phyloP scores from a whole-genome alignment of 2,888 invertebrate genomes.

The Drosophila mimetica region DNA sequence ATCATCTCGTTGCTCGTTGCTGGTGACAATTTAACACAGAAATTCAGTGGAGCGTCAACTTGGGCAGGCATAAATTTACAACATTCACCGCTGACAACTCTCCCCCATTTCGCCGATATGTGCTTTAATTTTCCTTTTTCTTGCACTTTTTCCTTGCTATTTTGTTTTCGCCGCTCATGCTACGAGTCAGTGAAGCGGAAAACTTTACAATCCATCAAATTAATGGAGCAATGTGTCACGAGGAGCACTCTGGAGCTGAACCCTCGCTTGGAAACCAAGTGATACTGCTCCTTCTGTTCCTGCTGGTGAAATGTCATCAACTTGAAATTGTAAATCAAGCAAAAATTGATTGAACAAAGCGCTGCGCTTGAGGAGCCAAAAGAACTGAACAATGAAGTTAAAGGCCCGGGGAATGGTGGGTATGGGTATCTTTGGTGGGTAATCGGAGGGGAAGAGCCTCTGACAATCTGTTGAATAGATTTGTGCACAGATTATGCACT shows the following conservation, averaged over 20 bases:
- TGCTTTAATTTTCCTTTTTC: constrained; percentile 68
- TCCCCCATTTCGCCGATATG: constrained; percentile 22
- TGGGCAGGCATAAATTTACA: constrained; percentile 71
- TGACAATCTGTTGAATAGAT: constrained; percentile 51
- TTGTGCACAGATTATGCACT: constrained; percentile 42
- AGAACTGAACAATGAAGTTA: constrained; percentile 29
- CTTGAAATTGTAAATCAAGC: constrained; percentile 71
- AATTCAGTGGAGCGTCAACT: constrained; percentile 75
- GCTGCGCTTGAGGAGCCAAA: constrained; percentile 37
- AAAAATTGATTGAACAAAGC: constrained; percentile 71
- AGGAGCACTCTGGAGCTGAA: constrained; percentile 39
- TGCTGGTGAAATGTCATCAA: constrained; percentile 65
- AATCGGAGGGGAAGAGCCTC: constrained; percentile 12
- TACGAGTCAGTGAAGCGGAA: constrained; percentile 69
- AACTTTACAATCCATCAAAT: constrained; percentile 80
- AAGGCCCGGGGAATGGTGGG: constrained; percentile 28
- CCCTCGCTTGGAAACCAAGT: constrained; percentile 24
- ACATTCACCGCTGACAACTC: constrained; percentile 34
- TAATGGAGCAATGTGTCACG: constrained; percentile 80
- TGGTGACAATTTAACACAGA: constrained; percentile 71
- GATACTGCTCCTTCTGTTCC: constrained; percentile 13
- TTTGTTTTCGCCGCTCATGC: constrained; percentile 34
- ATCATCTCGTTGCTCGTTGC: constrained; percentile 46
- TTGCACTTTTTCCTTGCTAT: constrained; percentile 55
- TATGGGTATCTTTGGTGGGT: not conserved